Evolutionary conservation across 1,140 invertebrate genomes (phyloP).

Genomic region (Tetragnatha versicolor): DNA sequence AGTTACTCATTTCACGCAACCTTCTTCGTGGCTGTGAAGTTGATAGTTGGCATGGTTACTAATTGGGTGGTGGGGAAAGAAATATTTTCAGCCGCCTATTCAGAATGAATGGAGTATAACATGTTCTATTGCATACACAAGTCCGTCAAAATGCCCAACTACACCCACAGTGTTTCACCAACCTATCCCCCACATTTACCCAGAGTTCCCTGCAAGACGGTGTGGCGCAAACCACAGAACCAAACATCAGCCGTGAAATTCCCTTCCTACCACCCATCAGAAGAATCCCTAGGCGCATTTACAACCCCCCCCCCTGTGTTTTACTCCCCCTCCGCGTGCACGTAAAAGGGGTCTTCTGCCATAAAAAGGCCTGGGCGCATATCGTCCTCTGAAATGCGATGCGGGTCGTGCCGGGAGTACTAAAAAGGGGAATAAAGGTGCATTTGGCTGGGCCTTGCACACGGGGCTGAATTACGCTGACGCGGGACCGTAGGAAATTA

Average conservation of each 20-base stretch:
- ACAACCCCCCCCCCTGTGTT: conserved; percentile 41
- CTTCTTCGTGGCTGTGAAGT: too few relatives aligned
- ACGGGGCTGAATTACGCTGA: too few relatives aligned
- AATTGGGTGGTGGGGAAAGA: too few relatives aligned
- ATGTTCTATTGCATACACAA: too few relatives aligned
- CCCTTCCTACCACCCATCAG: neutral
- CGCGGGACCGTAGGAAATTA: too few relatives aligned
- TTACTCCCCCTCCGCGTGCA: neutral
- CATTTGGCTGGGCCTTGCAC: too few relatives aligned
- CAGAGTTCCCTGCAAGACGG: neutral
- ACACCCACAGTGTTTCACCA: neutral
- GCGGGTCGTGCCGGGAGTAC: conserved; percentile 3
- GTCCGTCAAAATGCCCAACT: too few relatives aligned
- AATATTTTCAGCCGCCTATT: too few relatives aligned
- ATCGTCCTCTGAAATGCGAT: conserved; percentile 41
- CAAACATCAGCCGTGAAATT: neutral
- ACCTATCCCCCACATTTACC: neutral
- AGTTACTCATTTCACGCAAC: too few relatives aligned
- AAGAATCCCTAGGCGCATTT: neutral
- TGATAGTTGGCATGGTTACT: too few relatives aligned
- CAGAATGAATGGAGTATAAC: too few relatives aligned
- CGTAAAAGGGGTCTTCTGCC: conserved; percentile 12
- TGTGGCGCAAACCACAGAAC: neutral
- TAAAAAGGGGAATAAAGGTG: conserved; percentile 9
- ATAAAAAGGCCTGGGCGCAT: conserved; percentile 23